Percentiles rank a stretch among this genome's conserved stretches.
Conservation (phyloP, 2,797 vertebrate species). For the Linurgus olivaceus region DNA sequence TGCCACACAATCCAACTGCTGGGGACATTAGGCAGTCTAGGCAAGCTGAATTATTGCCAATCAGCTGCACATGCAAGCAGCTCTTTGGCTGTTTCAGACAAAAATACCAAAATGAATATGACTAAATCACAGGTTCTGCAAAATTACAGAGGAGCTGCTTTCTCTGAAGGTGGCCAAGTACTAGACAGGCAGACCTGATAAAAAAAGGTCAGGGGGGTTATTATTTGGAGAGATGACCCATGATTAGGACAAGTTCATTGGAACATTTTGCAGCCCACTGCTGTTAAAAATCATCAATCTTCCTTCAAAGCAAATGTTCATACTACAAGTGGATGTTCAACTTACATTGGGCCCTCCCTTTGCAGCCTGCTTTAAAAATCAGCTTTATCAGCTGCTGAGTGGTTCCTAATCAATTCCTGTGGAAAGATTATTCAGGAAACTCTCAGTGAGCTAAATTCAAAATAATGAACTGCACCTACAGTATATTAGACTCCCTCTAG, state of each 20-base stretch:
- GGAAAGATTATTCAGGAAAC: neutral
- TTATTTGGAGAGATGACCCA: neutral
- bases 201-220: neutral
- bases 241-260: neutral
- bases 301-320: neutral
- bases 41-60: neutral
- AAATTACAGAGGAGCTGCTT: neutral
- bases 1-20: neutral
- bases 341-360: neutral
- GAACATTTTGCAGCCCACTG: neutral
- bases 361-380: neutral
- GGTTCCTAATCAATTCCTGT: neutral
- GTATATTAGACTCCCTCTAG: neutral
- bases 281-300: neutral
- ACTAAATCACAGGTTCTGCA: neutral
- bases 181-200: neutral
- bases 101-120: neutral
- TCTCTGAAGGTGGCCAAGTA: neutral
- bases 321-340: neutral
- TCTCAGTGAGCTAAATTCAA: neutral
- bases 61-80: neutral
- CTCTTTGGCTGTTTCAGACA: neutral
- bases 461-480: neutral
- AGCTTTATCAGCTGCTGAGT: neutral
- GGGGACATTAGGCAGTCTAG: neutral